Evolutionary conservation across 2,797 vertebrate genomes (phyloP), one percentile per base, ranked within the genome.

Genomic region (Malacoctenus gilli): DNA sequence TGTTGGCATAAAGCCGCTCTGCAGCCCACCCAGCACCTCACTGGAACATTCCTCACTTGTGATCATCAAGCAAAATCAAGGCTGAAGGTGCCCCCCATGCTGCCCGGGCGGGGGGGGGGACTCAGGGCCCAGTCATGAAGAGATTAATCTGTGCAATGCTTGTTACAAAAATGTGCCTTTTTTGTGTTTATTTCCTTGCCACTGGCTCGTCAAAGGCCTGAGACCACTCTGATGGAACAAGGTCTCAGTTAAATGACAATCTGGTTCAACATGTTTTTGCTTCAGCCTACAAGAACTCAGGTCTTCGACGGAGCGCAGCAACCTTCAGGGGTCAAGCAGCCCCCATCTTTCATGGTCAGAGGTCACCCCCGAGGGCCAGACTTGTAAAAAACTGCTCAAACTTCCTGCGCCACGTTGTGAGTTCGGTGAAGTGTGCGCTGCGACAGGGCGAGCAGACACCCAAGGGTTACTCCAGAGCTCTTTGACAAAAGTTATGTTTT

Each of bases 401-500:
- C n/a, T n/a, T n/a, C n/a, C n/a, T n/a, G n/a, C n/a, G n/a, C n/a
- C n/a, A n/a, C n/a, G n/a, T n/a, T n/a, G n/a, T n/a, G n/a, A n/a
- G n/a, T n/a, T n/a, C n/a, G n/a, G n/a, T n/a, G n/a, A n/a, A n/a
- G n/a, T n/a, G n/a, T n/a, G n/a, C n/a, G n/a, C n/a, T n/a, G n/a
- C n/a, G n/a, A 56, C 64, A 22, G 10, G 18, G 25, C 25, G 9
- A 9, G 25, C 9, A 4, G 25, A 28, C 9, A 28, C 56, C 58
- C 40, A 41, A 39, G 49, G 51, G 50, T 79, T 85, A 67, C 58
- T 63, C 52, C 34, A 62, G 70, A 79, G 48, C 81, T 80, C 71
- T 79, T 79, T 66, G 52, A 49, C 73, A 81, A 84, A 84, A 85
- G 82, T 87, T 85, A 80, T 84, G 83, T 83, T 90, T 84, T 66